A percentile compares a stretch with the other conserved stretches of the same genome.
phyloP scores from a whole-genome alignment of 2,888 invertebrate species.

The Callyntrura sp. region DNA sequence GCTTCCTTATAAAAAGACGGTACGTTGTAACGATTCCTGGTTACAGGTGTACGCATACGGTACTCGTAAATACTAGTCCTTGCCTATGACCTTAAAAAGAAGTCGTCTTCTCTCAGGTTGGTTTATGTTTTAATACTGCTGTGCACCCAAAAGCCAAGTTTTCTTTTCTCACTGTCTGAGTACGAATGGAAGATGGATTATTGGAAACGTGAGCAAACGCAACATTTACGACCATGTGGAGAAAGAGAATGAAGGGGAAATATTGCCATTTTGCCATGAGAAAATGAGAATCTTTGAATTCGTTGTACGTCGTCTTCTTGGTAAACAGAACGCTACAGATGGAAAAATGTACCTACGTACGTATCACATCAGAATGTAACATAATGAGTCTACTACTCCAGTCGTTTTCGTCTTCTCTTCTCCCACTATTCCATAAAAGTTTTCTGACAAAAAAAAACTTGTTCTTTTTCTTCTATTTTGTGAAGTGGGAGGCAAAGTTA shows the following conservation, averaged over 20 bases:
- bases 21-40: no score
- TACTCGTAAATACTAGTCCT: no score
- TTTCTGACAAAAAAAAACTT: slow-evolving; percentile 4
- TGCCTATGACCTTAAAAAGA: no score
- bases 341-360: neutral
- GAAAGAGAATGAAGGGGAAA: neutral
- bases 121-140: no score
- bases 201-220: no score
- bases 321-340: neutral
- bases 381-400: neutral
- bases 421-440: slow-evolving; percentile 20
- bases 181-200: no score
- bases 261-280: neutral
- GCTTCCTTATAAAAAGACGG: no score
- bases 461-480: slow-evolving; percentile 20
- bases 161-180: no score
- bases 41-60: no score
- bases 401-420: neutral
- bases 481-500: slow-evolving; percentile 46
- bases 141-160: no score
- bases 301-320: neutral
- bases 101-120: no score
- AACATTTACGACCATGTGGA: neutral
- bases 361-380: neutral
- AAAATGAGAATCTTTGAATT: no score